Evolutionary conservation across 1,140 invertebrate genomes (phyloP).

Genomic region (Batillaria attramentaria): DNA sequence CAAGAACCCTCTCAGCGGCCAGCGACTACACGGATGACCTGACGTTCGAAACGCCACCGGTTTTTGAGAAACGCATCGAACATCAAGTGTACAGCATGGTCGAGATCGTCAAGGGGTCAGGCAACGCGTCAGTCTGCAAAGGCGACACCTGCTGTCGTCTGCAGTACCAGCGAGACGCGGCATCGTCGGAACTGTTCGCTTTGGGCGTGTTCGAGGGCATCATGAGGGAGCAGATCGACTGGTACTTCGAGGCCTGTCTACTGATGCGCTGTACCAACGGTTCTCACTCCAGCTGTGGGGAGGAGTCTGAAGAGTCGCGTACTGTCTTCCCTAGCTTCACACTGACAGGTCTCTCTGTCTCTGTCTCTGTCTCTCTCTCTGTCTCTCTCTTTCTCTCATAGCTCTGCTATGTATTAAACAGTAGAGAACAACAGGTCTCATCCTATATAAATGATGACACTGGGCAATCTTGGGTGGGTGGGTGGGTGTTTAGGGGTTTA

Average conservation of each 20-base stretch:
- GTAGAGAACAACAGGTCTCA: background rate
- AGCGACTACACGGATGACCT: background rate
- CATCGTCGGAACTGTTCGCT: slow-evolving; percentile 36
- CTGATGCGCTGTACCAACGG: slow-evolving; percentile 46
- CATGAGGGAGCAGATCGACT: slow-evolving; percentile 31
- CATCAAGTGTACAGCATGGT: background rate
- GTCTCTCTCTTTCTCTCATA: slow-evolving; percentile 4
- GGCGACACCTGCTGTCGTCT: slow-evolving; percentile 45
- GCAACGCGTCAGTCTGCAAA: slow-evolving; percentile 37
- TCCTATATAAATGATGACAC: no score
- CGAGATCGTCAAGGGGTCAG: background rate
- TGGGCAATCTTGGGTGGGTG: no score
- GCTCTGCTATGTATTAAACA: background rate
- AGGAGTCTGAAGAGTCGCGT: background rate
- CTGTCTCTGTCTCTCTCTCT: background rate
- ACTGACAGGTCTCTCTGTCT: background rate
- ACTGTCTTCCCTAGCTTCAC: background rate
- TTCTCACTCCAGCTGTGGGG: slow-evolving; percentile 21
- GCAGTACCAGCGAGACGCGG: slow-evolving; percentile 25
- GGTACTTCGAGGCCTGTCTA: slow-evolving; percentile 49
- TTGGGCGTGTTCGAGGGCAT: slow-evolving; percentile 53
- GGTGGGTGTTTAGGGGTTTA: no score
- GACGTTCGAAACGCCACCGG: no score
- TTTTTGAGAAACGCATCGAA: background rate
- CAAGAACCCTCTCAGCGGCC: background rate